Conservation (phyloP, 2,888 invertebrate genomes). For the Mechanitis mazaeus region DNA sequence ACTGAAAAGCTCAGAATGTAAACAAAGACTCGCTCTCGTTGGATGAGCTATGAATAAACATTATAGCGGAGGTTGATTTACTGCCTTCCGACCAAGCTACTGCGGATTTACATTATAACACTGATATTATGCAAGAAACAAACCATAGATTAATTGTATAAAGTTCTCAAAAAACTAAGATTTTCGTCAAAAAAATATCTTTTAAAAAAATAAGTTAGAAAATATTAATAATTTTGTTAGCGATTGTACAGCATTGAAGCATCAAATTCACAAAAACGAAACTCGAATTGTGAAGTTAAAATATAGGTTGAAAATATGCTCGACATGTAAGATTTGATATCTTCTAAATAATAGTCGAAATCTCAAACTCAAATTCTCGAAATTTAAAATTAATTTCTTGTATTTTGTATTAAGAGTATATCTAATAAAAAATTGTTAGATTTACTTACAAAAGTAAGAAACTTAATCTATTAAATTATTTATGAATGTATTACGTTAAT, state of each 20-base stretch:
- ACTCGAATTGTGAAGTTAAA: conserved; percentile 14
- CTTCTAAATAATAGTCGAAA: no score
- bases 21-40: conserved; percentile 70
- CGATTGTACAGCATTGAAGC: conserved; percentile 7
- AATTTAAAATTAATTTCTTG: no score
- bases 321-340: background rate
- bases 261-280: conserved; percentile 13
- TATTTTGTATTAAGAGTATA: no score
- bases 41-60: conserved; percentile 74
- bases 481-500: conserved; percentile 11
- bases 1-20: conserved; percentile 31
- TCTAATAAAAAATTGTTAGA: no score
- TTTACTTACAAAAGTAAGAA: background rate
- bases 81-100: conserved; percentile 37
- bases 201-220: background rate
- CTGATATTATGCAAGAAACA: background rate
- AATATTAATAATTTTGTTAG: background rate
- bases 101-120: conserved; percentile 7
- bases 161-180: no score
- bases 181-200: no score
- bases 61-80: conserved; percentile 71
- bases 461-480: background rate
- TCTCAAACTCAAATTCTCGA: no score
- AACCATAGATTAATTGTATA: no score
- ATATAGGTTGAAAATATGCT: conserved; percentile 15